Base-by-base conservation (phyloP, 2,888 invertebrate genomes). In the Himalopsyche kuldschensis region DNA sequence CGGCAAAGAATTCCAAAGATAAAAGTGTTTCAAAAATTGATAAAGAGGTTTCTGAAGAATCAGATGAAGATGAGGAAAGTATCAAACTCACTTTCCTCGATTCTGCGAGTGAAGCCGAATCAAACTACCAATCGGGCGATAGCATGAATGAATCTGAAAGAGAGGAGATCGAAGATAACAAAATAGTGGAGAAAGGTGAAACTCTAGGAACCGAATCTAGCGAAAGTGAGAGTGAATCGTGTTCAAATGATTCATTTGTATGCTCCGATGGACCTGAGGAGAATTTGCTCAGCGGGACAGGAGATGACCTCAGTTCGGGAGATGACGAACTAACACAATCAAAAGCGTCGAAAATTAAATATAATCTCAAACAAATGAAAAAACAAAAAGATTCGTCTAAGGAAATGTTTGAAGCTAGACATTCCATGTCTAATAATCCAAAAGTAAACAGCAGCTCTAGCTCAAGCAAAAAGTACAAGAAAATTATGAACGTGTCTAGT, bases 191-290 rank as follows among this genome's bases (percentile, higher is more conserved):
- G 48, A 90, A 90, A 86, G 93, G 92, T 1, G 92, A 92, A 88
- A 92, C 92, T 3, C 88, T 93, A 84, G 90, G 91, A 77, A 92
- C 93, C 76, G 90, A 92, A 75, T 87, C 87, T 24, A 89, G 83
- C 15, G 88, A 91, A 6, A 88, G 63, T 20, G 80, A 83, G 1
- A 41, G 32, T 79, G 80, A 92, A 79, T 88, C 90, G 0, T 92
- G 92, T 85, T 91, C 92, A 87, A 91, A 90, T 87, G 92, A 90
- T 87, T 93, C 93, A 0, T 94, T 94, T 87, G 87, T 94, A 82
- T 92, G 92, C 86, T 91, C 92, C 1, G 90, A 91, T 87, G 90
- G 89, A 85, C 30, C 41, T 11, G 92, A 92, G 84, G 84, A 90
- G 86, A 88, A 90, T 20, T 87, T 91, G 82, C 87, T 92, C 15